These are phyloP conservation scores for Thunnus albacares DNA, from an alignment of 2,797 vertebrate species.

Conservation along the genomic window DNA sequence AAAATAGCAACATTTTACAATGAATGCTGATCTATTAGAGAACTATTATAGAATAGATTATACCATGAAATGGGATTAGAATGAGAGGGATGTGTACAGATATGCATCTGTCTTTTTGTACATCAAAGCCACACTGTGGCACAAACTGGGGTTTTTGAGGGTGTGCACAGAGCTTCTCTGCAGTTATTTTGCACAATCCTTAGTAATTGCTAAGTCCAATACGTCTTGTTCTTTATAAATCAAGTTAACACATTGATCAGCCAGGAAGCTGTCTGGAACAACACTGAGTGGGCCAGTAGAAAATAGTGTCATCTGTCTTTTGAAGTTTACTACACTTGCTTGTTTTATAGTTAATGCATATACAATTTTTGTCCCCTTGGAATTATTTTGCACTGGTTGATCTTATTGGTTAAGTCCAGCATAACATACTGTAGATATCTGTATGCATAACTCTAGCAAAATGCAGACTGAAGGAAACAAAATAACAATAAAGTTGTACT, in stretches of 20 bases:
- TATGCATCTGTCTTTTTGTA: slow-evolving; percentile 58
- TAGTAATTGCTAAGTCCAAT: slow-evolving; percentile 76
- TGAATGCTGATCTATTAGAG: slow-evolving; percentile 46
- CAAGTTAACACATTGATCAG: slow-evolving; percentile 80
- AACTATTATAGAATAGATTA: slow-evolving; percentile 55
- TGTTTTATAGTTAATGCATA: slow-evolving; percentile 61
- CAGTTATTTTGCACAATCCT: slow-evolving; percentile 66
- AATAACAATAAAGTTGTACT: neutral
- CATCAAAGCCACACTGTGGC: slow-evolving; percentile 60
- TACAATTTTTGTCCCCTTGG: slow-evolving; percentile 38
- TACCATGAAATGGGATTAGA: slow-evolving; percentile 60
- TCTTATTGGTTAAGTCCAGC: slow-evolving; percentile 32
- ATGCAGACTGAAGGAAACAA: neutral
- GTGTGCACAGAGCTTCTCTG: slow-evolving; percentile 48
- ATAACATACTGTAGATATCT: neutral
- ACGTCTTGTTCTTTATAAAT: slow-evolving; percentile 81
- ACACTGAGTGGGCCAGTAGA: slow-evolving; percentile 57
- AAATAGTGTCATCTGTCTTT: slow-evolving; percentile 69
- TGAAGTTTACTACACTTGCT: slow-evolving; percentile 60
- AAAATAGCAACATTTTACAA: slow-evolving; percentile 47
- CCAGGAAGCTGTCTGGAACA: slow-evolving; percentile 72
- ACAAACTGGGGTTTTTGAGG: slow-evolving; percentile 64
- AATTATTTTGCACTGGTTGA: slow-evolving; percentile 32
- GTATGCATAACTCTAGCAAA: neutral
- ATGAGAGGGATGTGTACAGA: slow-evolving; percentile 47